Conservation (phyloP, 35 echinoderm and acorn worm species). For the Apostichopus californicus region DNA sequence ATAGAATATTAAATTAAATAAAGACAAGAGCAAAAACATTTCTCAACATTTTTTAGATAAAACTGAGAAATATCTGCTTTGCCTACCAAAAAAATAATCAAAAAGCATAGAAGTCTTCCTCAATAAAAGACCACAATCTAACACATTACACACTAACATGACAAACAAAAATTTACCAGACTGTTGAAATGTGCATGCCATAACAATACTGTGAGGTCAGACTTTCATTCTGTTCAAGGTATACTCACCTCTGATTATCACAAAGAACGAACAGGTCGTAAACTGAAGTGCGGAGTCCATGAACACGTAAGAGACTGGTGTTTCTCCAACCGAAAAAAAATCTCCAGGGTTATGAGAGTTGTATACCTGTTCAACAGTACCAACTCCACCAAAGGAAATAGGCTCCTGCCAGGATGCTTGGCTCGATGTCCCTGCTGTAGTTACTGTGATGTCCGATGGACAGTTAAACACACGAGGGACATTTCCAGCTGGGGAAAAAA, state of each 20-base stretch:
- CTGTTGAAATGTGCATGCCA: too few relatives aligned
- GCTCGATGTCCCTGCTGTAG: neutral
- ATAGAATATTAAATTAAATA: too few relatives aligned
- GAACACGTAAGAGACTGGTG: constrained; percentile 56
- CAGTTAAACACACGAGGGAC: constrained; percentile 8
- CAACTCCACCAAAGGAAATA: constrained; percentile 31
- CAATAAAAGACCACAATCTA: neutral
- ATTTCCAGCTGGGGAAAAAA: neutral
- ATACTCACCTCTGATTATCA: constrained; percentile 39
- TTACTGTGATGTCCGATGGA: constrained; percentile 27
- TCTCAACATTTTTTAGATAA: too few relatives aligned
- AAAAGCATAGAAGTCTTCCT: too few relatives aligned
- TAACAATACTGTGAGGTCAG: neutral
- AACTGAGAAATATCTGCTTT: too few relatives aligned
- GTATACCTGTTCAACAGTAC: constrained; percentile 6
- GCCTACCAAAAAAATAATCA: too few relatives aligned
- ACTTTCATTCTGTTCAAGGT: neutral
- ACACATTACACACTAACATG: too few relatives aligned
- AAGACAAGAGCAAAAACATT: too few relatives aligned
- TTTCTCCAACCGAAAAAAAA: constrained; percentile 56
- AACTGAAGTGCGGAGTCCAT: constrained; percentile 51
- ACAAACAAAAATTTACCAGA: too few relatives aligned
- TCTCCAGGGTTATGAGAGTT: constrained; percentile 56
- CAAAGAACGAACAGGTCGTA: constrained; percentile 60
- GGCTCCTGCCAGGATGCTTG: neutral